Conservation (phyloP, 2,797 vertebrate species). For the Luscinia megarhynchos region DNA sequence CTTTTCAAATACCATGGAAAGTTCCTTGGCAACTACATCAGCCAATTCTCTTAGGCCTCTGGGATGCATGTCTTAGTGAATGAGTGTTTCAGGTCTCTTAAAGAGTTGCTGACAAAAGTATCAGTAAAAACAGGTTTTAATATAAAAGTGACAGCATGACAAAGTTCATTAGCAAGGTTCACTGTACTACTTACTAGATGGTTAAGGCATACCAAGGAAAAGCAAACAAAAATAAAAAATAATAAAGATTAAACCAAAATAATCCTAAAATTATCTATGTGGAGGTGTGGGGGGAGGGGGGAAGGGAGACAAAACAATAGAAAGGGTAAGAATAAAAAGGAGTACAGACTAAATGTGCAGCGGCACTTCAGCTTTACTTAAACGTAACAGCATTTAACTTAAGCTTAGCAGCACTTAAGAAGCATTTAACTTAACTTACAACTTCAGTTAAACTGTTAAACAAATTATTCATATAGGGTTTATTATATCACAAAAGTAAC, state of each 20-base stretch:
- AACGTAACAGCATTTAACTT: background rate
- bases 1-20: background rate
- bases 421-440: background rate
- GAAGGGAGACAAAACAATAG: background rate
- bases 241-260: background rate
- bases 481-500: background rate
- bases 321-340: background rate
- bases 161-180: background rate
- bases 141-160: background rate
- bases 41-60: background rate
- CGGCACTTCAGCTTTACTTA: background rate
- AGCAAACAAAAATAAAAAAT: background rate
- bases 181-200: background rate
- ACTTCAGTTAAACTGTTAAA: background rate
- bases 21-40: background rate
- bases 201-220: background rate
- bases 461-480: background rate
- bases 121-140: background rate
- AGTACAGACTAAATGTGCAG: background rate
- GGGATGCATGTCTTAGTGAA: background rate
- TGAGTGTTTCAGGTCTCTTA: background rate
- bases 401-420: background rate
- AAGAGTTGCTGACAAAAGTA: background rate
- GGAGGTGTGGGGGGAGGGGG: accelerated
- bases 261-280: background rate